Percentiles rank a stretch among this genome's conserved stretches.
These are phyloP conservation scores for Podarcis lilfordi DNA, from an alignment of 2,797 vertebrate species.

Conservation along the genomic window DNA sequence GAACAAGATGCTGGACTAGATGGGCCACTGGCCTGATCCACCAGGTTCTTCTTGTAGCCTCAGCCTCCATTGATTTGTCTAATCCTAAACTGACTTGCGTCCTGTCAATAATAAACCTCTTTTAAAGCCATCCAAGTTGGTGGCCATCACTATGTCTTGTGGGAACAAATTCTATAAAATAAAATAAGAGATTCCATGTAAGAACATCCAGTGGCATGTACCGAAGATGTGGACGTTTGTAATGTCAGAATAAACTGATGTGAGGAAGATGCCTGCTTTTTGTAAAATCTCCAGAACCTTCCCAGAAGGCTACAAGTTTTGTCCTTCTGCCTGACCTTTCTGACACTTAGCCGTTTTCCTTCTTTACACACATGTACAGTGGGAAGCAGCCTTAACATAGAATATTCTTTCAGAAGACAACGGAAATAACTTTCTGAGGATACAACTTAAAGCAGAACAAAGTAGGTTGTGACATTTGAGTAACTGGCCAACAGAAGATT, in stretches of 20 bases:
- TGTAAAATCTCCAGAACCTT: no score
- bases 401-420: background rate
- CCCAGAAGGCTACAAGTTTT: background rate
- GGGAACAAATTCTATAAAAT: no score
- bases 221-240: background rate
- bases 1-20: no score
- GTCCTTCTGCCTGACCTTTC: background rate
- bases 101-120: no score
- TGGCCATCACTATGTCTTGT: no score
- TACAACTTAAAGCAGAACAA: background rate
- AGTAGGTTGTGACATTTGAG: background rate
- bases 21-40: no score
- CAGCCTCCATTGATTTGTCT: no score
- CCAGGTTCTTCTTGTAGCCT: no score
- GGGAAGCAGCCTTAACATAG: background rate
- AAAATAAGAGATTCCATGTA: no score
- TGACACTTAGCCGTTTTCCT: background rate
- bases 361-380: background rate
- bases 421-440: background rate
- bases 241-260: background rate
- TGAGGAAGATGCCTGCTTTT: background rate
- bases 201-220: background rate
- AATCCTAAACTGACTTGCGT: no score
- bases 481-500: background rate
- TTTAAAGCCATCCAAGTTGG: no score